Base-by-base conservation (phyloP, 53 echinoderm and acorn worm species). In the Paracentrotus lividus region DNA sequence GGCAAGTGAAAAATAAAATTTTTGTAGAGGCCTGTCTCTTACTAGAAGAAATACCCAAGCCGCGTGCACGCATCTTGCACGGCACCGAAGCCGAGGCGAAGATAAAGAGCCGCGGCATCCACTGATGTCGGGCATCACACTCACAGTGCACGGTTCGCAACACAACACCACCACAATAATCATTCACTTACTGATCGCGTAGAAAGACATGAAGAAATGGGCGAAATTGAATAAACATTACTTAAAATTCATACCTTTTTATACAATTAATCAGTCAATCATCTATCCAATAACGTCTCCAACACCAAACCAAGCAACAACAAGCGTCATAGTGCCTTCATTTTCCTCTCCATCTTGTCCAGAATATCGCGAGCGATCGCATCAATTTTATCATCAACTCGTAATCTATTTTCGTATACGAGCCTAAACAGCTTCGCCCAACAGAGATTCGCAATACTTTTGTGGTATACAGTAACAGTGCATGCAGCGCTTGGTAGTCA, bases 61-160 rank as follows among this genome's bases (percentile, higher is more conserved):
- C 10, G 49, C 49, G 10, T 49, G 49, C 3, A 52, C 52, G 15
- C 9, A 15, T 12, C 52, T 52, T 9, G 15, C 52, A 52, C 15
- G 3, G 9, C 52, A 9, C 10, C 52, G 52, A 52, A n/a, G n/a
- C 52, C 52, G 52, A n/a, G n/a, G n/a, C n/a, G n/a, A n/a, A n/a
- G n/a, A n/a, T n/a, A n/a, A n/a, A n/a, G n/a, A n/a, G 13, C 54
- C 54, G 54, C 59, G 59, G 67, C 67, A 67, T 67, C 67, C 61
- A 61, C 8, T 26, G 31, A 31, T 66, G 66, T 66, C 34, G 33
- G 32, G 67, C 67, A 67, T 33, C 67, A 67, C 67, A 67, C 32
- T 6, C 31, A 67, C 67, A 67, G 8, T 10, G 7, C n/a, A n/a
- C n/a, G 5, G 60, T 15, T 53, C 53, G 15, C 58, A 21, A 58